A percentile compares a stretch with the other conserved stretches of the same genome.
These are phyloP conservation scores for Heterohyrax brucei DNA, from an alignment of 2,797 vertebrate genomes.

Conservation along the genomic window DNA sequence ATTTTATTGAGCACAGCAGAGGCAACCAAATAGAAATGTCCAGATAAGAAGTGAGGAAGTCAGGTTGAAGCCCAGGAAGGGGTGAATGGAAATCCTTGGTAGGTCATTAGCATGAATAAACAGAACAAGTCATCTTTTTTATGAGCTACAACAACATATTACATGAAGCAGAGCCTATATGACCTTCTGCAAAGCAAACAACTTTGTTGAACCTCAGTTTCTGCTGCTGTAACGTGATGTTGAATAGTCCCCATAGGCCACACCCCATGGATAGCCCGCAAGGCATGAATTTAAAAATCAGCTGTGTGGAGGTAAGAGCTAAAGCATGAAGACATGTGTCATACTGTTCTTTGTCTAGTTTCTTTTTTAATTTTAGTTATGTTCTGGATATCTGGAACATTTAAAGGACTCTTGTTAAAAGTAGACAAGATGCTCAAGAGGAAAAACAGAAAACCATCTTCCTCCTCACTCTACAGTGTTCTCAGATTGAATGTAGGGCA, in stretches of 20 bases:
- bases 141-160: not conserved
- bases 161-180: not conserved
- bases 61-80: not conserved
- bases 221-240: not conserved
- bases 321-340: not conserved
- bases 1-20: not conserved
- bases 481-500: not conserved
- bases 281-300: not conserved
- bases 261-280: not conserved
- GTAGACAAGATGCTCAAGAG: not conserved
- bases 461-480: not conserved
- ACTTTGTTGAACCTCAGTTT: not conserved
- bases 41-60: not conserved
- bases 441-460: not conserved
- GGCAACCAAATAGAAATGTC: not conserved
- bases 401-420: conserved; percentile 13
- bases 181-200: conserved; percentile 13
- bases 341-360: not conserved
- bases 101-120: not conserved
- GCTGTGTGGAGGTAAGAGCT: not conserved
- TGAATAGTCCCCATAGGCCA: not conserved
- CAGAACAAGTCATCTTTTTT: not conserved
- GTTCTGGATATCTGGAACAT: conserved; percentile 7
- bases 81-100: not conserved
- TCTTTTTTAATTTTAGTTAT: conserved; percentile 40